Evolutionary conservation across 2,888 invertebrate species (phyloP).

Genomic region (Pediacus dermestoides): DNA sequence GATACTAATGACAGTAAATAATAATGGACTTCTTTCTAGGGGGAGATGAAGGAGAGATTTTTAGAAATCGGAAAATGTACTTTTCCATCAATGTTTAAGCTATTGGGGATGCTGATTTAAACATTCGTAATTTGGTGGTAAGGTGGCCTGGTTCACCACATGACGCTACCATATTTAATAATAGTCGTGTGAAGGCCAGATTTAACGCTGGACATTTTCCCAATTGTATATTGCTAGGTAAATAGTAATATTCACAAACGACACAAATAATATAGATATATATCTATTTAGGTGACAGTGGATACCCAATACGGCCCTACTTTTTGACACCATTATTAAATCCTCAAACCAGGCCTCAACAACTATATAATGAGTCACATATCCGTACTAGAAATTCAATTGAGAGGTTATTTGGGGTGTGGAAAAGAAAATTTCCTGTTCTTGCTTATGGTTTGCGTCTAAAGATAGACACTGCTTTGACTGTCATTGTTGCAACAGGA

Average conservation of each 20-base stretch:
- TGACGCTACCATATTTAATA: constrained; percentile 12
- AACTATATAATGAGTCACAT: constrained; percentile 18
- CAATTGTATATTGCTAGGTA: constrained; percentile 13
- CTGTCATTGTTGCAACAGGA: not conserved
- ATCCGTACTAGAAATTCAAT: constrained; percentile 16
- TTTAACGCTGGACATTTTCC: constrained; percentile 15
- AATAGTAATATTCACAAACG: constrained; percentile 8
- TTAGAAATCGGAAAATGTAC: constrained; percentile 2
- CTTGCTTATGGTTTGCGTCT: constrained; percentile 23
- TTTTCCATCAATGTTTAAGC: constrained; percentile 9
- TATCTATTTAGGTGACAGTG: constrained; percentile 24
- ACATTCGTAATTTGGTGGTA: constrained; percentile 7
- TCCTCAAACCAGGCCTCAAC: constrained; percentile 12
- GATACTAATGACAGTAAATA: not conserved
- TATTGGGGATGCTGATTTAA: constrained; percentile 5
- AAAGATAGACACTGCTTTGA: not conserved
- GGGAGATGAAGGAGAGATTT: constrained; percentile 2
- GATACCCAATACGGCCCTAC: constrained; percentile 24
- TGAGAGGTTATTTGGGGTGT: constrained; percentile 22
- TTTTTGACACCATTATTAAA: constrained; percentile 19
- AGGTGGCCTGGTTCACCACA: constrained; percentile 13
- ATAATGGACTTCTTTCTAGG: not conserved
- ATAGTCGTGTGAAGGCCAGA: constrained; percentile 9
- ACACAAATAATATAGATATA: not conserved
- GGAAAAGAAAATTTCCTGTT: constrained; percentile 27